Evolutionary conservation across 1,140 invertebrate species (phyloP).

Genomic region (Brachionus rotundiformis): DNA sequence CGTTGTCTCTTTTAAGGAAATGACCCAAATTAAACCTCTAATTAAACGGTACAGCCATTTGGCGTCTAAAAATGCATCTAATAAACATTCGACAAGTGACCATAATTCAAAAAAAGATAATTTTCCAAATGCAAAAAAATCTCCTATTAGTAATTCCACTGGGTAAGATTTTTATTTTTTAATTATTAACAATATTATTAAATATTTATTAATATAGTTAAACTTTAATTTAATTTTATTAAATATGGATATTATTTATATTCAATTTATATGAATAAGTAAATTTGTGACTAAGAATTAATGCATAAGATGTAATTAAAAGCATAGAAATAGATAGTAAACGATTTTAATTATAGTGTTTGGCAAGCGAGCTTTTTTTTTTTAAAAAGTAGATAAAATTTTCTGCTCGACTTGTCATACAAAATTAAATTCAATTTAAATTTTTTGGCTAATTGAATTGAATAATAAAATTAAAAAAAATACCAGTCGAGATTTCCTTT

Average conservation of each 20-base stretch:
- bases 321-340: too few species aligned
- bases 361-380: too few species aligned
- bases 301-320: too few species aligned
- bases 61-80: background rate
- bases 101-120: constrained; percentile 2
- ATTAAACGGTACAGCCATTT: background rate
- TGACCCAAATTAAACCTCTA: constrained; percentile 20
- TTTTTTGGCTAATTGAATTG: background rate
- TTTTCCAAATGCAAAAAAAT: constrained; percentile 16
- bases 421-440: background rate
- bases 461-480: background rate
- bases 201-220: too few species aligned
- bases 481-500: background rate
- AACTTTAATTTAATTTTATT: too few species aligned
- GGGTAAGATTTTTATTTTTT: background rate
- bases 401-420: background rate
- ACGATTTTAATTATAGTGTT: too few species aligned
- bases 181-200: background rate
- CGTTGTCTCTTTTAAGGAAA: background rate
- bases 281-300: too few species aligned
- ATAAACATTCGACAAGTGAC: background rate
- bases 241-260: too few species aligned
- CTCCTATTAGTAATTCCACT: background rate
- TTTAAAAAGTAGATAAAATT: background rate
- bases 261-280: too few species aligned